Base-by-base conservation (phyloP, 2,888 invertebrate genomes). In the Rhopalosiphum nymphaeae region DNA sequence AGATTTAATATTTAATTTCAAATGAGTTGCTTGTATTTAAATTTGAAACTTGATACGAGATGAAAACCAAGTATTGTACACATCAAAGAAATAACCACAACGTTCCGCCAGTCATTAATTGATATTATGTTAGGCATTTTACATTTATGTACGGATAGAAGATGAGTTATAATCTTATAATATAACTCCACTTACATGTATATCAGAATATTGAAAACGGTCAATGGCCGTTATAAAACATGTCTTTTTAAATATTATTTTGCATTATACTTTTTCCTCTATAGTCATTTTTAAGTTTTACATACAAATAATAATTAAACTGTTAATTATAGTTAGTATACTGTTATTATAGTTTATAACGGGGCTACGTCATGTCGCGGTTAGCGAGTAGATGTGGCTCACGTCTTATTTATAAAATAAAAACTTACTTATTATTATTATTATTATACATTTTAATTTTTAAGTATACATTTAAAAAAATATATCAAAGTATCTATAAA, bases 41-140 rank as follows among this genome's bases (percentile, higher is more conserved):
- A 90, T 61, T 61, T n/a, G 29, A 90, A 44, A 89, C 61, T 89
- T 44, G 89, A 89, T 61, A n/a, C 10, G 7, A 61, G 61, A 61
- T 29, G 61, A 21, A 57, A 26, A 21, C 36, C 21, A 25, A 61
- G 89, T 36, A 29, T 25, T 29, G 21, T 44, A 21, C 78, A 78
- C 78, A 78, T 78, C 78, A n/a, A 53, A 29, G 87, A 57, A 89
- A 44, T 89, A 57, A 89, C 36, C 36, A 42, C 49, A 26, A 25
- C 21, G 78, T 9, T 78, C 78, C 36, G 21, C 21, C 36, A 78
- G 21, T 78, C 53, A 53, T 36, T 36, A 21, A 21, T 36, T 36
- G 78, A 42, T 36, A 78, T 78, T 36, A 78, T 78, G 78, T 78
- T 21, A 36, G 36, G 36, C 36, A 21, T 21, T 36, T 36, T 36